Evolutionary conservation across 1,140 invertebrate genomes (phyloP).

Genomic region (Gonioctena quinquepunctata): DNA sequence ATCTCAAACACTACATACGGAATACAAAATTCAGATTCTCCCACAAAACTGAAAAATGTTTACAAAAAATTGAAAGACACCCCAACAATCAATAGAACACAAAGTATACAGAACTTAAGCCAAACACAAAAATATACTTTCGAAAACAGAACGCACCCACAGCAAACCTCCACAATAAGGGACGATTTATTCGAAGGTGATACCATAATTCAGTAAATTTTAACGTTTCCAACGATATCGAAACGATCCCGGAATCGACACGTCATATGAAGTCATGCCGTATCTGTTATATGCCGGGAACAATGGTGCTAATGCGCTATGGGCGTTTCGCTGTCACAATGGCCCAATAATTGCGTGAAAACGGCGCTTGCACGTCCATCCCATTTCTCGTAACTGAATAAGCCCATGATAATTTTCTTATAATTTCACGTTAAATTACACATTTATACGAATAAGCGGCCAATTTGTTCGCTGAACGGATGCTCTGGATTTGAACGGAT

Average conservation of each 20-base stretch:
- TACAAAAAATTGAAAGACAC: too few relatives aligned
- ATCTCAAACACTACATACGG: too few relatives aligned
- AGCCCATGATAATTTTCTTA: slow-evolving; percentile 13
- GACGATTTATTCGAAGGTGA: too few relatives aligned
- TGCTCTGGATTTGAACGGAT: neutral
- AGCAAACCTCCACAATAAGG: too few relatives aligned
- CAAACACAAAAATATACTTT: too few relatives aligned
- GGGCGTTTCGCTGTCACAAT: slow-evolving; percentile 9
- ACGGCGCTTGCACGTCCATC: slow-evolving; percentile 3
- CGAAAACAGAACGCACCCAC: too few relatives aligned
- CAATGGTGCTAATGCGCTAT: slow-evolving; percentile 5
- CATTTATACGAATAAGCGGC: slow-evolving; percentile 4
- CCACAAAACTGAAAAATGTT: too few relatives aligned
- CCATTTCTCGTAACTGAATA: slow-evolving; percentile 4
- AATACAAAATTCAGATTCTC: too few relatives aligned
- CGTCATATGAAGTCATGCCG: neutral
- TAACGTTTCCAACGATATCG: too few relatives aligned
- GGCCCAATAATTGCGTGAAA: slow-evolving; percentile 10
- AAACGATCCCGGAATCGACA: neutral
- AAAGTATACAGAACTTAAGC: too few relatives aligned
- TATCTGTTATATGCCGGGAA: neutral
- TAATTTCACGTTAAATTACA: slow-evolving; percentile 14
- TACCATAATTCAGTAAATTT: too few relatives aligned
- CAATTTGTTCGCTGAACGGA: neutral
- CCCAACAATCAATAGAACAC: too few relatives aligned